Conservation (phyloP, 2,888 invertebrate species). For the Sycophila texana region DNA sequence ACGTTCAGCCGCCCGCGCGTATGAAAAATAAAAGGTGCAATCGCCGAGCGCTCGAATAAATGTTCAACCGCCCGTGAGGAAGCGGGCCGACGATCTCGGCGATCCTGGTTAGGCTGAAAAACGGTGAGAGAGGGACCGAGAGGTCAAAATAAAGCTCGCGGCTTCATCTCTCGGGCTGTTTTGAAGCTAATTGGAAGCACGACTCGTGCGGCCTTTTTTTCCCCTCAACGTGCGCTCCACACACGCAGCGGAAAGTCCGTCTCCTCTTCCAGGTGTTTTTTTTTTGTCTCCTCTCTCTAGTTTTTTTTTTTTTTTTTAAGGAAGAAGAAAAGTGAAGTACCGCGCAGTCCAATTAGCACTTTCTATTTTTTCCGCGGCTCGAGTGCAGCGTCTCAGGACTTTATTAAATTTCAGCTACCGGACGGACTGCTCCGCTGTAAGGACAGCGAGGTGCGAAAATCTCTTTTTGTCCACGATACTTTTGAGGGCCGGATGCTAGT, state of each 20-base stretch:
- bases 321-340: not conserved
- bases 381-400: not conserved
- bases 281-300: too few species aligned
- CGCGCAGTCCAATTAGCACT: slow-evolving; percentile 15
- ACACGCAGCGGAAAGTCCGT: too few species aligned
- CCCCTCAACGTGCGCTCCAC: not conserved
- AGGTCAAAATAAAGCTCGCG: slow-evolving; percentile 29
- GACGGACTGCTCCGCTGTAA: not conserved
- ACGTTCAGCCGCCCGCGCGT: too few species aligned
- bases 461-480: too few species aligned
- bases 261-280: too few species aligned
- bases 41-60: not conserved
- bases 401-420: slow-evolving; percentile 17
- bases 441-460: not conserved
- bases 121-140: too few species aligned
- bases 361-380: slow-evolving; percentile 12
- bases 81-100: slow-evolving; percentile 16
- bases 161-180: slow-evolving; percentile 6
- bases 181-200: slow-evolving; percentile 29
- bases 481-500: not conserved
- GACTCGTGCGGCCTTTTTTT: not conserved
- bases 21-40: not conserved
- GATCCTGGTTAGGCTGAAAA: not conserved
- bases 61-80: not conserved
- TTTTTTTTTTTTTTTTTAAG: too few species aligned